Conservation (phyloP, 2,113 vertebrate species). For the Puntigrus tetrazona region DNA sequence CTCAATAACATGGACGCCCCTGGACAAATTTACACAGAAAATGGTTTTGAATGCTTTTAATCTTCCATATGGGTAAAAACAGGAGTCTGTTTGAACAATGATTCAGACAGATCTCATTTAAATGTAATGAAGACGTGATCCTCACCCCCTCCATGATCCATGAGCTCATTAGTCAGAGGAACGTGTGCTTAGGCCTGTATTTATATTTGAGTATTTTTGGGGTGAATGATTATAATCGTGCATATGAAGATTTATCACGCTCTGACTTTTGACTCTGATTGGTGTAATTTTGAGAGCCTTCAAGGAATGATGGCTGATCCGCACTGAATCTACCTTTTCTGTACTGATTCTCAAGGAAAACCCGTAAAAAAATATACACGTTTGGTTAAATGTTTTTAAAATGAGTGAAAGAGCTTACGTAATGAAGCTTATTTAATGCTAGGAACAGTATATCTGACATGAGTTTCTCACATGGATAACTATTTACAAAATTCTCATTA, state of each 20-base stretch:
- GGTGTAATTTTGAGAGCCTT: not conserved
- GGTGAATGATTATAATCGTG: conserved; percentile 25
- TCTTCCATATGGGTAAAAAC: conserved; percentile 77
- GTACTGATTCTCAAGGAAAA: not conserved
- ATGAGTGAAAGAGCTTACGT: not conserved
- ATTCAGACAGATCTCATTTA: conserved; percentile 71
- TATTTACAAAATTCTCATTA: not conserved
- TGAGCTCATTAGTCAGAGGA: conserved; percentile 40
- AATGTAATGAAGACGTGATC: conserved; percentile 73
- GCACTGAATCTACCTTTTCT: not conserved
- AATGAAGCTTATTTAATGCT: not conserved
- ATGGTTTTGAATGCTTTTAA: conserved; percentile 86
- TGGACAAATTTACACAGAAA: conserved; percentile 86
- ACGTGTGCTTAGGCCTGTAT: conserved; percentile 28
- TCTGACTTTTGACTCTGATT: conserved; percentile 11
- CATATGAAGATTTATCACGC: conserved; percentile 28
- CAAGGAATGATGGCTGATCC: not conserved
- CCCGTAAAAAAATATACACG: too few relatives aligned
- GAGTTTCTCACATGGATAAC: not conserved
- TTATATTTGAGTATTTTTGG: conserved; percentile 40
- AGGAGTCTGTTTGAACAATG: conserved; percentile 76
- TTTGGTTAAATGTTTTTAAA: not conserved
- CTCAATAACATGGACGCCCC: conserved; percentile 75
- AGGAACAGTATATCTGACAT: not conserved
- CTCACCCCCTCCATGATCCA: conserved; percentile 59